Conservation (phyloP, 2,113 vertebrate species). For the Chaenocephalus aceratus region DNA sequence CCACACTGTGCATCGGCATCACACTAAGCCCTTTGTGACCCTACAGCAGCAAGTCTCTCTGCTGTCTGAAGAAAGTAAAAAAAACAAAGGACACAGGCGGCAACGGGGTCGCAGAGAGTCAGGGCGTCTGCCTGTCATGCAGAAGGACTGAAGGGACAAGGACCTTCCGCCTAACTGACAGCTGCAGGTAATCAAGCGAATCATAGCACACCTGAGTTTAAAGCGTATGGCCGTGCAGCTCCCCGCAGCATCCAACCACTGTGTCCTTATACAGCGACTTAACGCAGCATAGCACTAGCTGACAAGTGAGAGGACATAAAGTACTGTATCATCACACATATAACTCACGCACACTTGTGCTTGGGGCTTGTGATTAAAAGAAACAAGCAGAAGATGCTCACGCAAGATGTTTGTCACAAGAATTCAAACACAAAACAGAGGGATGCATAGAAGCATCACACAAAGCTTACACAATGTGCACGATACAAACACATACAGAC, state of each 20-base stretch:
- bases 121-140: constrained; percentile 58
- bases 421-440: neutral
- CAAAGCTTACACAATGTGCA: neutral
- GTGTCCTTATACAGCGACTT: constrained; percentile 20
- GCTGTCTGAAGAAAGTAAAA: constrained; percentile 60
- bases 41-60: constrained; percentile 34
- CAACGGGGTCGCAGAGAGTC: constrained; percentile 40
- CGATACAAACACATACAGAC: neutral
- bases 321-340: neutral
- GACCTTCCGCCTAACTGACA: constrained; percentile 63
- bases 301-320: constrained; percentile 16
- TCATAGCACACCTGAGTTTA: constrained; percentile 71
- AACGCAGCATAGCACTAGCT: neutral
- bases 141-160: constrained; percentile 45
- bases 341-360: neutral
- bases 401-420: constrained; percentile 18
- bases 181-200: constrained; percentile 72
- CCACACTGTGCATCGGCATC: constrained; percentile 17
- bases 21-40: constrained; percentile 48
- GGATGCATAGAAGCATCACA: constrained; percentile 1
- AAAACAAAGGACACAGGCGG: constrained; percentile 39
- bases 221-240: constrained; percentile 39
- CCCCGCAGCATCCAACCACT: constrained; percentile 31
- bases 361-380: constrained; percentile 19
- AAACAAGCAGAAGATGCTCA: constrained; percentile 13